A percentile compares a stretch with the other conserved stretches of the same genome.
Conservation (phyloP, 2,113 vertebrate species). For the Barbus barbus region DNA sequence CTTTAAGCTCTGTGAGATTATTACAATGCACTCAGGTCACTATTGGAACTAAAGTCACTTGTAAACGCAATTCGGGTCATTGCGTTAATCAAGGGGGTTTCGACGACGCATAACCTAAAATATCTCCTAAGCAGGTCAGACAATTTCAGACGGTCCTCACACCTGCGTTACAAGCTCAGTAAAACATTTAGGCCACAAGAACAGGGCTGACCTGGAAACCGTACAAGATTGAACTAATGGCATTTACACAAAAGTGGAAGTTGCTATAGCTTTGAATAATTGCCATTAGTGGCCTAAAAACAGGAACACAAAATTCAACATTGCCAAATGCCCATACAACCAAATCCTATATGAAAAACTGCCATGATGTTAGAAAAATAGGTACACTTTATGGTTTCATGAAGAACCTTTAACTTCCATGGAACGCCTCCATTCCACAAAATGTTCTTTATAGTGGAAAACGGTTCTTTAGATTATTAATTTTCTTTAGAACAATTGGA, state of each 20-base stretch:
- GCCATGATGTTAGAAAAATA: too few species aligned
- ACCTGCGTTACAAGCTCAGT: background rate
- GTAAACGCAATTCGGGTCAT: slow-evolving; percentile 7
- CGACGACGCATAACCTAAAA: background rate
- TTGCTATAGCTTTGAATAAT: background rate
- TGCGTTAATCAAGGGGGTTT: background rate
- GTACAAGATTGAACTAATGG: too few species aligned
- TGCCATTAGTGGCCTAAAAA: background rate
- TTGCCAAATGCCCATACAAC: background rate
- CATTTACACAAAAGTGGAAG: background rate
- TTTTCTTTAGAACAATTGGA: too few species aligned
- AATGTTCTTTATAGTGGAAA: background rate
- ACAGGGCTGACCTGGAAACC: background rate
- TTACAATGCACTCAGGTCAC: background rate
- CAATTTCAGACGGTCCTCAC: background rate
- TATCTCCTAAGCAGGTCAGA: slow-evolving; percentile 12
- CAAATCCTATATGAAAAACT: background rate
- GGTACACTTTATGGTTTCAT: background rate
- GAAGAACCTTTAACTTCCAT: too few species aligned
- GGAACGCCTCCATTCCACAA: too few species aligned
- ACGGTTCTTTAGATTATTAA: too few species aligned
- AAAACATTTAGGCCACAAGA: slow-evolving; percentile 17
- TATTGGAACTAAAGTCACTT: background rate
- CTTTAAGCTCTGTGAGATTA: slow-evolving; percentile 11
- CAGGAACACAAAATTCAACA: background rate